phyloP scores from a whole-genome alignment of 2,888 invertebrate species.

The Callosobruchus maculatus region DNA sequence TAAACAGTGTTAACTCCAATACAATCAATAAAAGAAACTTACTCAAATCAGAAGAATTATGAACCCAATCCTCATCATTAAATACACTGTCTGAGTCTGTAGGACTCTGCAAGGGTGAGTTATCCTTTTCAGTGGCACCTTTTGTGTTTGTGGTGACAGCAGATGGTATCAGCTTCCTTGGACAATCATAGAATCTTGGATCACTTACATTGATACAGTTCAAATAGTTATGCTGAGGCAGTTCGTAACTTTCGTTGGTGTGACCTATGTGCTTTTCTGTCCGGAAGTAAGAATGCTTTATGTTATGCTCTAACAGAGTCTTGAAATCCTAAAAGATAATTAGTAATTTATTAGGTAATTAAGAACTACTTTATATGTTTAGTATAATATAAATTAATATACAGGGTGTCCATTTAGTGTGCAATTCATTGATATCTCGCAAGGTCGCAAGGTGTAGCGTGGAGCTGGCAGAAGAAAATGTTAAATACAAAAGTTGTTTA shows the following conservation, averaged over 20 bases:
- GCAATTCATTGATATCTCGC: too few relatives aligned
- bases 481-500: too few relatives aligned
- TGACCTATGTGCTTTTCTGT: constrained; percentile 17
- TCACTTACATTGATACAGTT: constrained; percentile 47
- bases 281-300: constrained; percentile 31
- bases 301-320: constrained; percentile 37
- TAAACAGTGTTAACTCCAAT: too few relatives aligned
- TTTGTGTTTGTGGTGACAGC: constrained; percentile 17
- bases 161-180: constrained; percentile 35
- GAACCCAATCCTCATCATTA: constrained; percentile 65
- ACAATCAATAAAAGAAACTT: constrained; percentile 10
- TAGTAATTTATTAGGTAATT: constrained; percentile 8
- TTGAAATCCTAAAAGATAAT: constrained; percentile 35
- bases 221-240: constrained; percentile 38
- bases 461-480: too few relatives aligned
- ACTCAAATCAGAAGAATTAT: constrained; percentile 47
- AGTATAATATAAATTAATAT: too few relatives aligned
- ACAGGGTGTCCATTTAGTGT: too few relatives aligned
- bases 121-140: constrained; percentile 34
- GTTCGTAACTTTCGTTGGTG: constrained; percentile 24
- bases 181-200: constrained; percentile 56
- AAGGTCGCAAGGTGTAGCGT: too few relatives aligned
- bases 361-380: too few relatives aligned
- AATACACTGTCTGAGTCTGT: constrained; percentile 64
- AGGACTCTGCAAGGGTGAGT: constrained; percentile 59